phyloP scores from a whole-genome alignment of 2,113 vertebrate species.

The Puma concolor region DNA sequence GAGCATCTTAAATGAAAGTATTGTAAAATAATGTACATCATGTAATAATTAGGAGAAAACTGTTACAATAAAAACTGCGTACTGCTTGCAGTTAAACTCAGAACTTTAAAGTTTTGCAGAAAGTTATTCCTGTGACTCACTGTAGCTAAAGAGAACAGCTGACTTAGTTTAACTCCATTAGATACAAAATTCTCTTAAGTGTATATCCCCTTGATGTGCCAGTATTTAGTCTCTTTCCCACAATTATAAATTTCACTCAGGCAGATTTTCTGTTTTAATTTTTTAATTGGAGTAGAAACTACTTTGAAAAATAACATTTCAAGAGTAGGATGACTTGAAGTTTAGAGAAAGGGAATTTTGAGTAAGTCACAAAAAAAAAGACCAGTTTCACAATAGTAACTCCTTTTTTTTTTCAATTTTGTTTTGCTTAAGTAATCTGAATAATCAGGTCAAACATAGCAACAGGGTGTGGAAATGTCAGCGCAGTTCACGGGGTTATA shows the following conservation, averaged over 20 bases:
- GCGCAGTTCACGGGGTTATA: conserved; percentile 90
- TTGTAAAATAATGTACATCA: conserved; percentile 78
- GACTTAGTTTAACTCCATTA: conserved; percentile 61
- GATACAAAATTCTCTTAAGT: conserved; percentile 35
- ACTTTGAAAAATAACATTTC: conserved; percentile 57
- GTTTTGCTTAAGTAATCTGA: conserved; percentile 78
- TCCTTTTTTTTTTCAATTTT: not conserved
- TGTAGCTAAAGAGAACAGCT: conserved; percentile 29
- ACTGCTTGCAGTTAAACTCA: conserved; percentile 69
- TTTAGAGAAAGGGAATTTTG: conserved; percentile 45
- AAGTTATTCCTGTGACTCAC: conserved; percentile 64
- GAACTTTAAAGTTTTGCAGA: conserved; percentile 66
- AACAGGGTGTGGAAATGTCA: conserved; percentile 94
- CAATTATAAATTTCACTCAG: conserved; percentile 42
- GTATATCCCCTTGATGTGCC: not conserved
- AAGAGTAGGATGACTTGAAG: conserved; percentile 20
- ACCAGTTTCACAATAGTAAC: conserved; percentile 30
- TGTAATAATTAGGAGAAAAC: conserved; percentile 77
- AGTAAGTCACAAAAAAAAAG: conserved; percentile 8
- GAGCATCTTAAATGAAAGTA: conserved; percentile 80
- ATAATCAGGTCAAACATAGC: conserved; percentile 84
- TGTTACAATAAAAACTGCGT: conserved; percentile 70
- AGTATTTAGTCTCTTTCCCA: conserved; percentile 50
- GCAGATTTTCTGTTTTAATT: conserved; percentile 32
- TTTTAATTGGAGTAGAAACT: conserved; percentile 27